These are phyloP conservation scores for Heterotilapia buettikoferi DNA, from an alignment of 2,113 vertebrate genomes.

Conservation along the genomic window DNA sequence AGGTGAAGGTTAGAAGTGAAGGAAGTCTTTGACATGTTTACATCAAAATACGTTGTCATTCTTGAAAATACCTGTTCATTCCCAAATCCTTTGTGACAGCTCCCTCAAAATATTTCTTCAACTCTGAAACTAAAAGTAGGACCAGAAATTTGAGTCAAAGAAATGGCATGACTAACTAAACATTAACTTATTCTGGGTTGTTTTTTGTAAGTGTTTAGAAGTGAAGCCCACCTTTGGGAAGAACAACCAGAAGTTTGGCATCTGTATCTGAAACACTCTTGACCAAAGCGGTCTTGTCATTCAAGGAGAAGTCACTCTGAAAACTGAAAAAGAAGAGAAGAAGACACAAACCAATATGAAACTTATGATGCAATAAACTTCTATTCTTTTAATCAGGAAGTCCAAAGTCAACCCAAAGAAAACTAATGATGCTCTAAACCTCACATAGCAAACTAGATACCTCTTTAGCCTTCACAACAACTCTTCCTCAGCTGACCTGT, in stretches of 20 bases:
- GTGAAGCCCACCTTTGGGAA: slow-evolving; percentile 83
- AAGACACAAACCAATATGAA: background rate
- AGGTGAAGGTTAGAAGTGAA: background rate
- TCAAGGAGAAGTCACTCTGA: slow-evolving; percentile 80
- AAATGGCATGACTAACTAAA: background rate
- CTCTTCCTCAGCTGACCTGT: background rate
- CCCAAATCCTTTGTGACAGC: slow-evolving; percentile 67
- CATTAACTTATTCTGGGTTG: background rate
- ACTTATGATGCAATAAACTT: background rate
- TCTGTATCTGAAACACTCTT: slow-evolving; percentile 80
- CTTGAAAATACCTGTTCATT: slow-evolving; percentile 87
- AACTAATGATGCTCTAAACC: background rate
- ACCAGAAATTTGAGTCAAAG: background rate
- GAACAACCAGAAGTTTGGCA: slow-evolving; percentile 78
- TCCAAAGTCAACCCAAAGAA: background rate
- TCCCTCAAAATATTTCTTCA: slow-evolving; percentile 91
- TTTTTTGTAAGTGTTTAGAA: background rate
- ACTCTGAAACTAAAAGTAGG: slow-evolving; percentile 84
- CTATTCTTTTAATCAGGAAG: background rate
- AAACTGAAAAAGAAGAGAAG: slow-evolving; percentile 71
- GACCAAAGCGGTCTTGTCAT: slow-evolving; percentile 73
- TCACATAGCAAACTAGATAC: background rate
- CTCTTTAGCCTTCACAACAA: background rate
- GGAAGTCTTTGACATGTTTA: background rate
- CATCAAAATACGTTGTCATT: background rate